Base-by-base conservation (phyloP, 2,888 invertebrate species). In the Sepioteuthis lessoniana region DNA sequence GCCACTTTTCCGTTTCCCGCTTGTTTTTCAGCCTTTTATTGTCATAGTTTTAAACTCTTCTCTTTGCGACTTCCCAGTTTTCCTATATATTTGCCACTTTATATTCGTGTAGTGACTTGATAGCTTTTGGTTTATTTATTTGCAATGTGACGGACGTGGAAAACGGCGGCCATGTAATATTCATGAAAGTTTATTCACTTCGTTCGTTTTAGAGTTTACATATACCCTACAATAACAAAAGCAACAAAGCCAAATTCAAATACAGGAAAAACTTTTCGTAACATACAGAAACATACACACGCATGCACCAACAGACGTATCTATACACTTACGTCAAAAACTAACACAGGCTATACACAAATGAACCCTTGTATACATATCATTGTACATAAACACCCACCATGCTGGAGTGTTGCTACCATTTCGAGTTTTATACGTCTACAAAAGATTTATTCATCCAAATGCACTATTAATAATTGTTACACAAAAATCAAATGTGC, bases 51-150 rank as follows among this genome's bases (percentile, higher is more conserved):
- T 76, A 35, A 76, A 76, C 76, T 76, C 76, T 76, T 35, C n/a
- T 35, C 21, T 13, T 35, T 76, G 10, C 19, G 16, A 76, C 76
- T 13, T 35, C n/a, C n/a, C n/a, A 10, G n/a, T 76, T 13, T 76
- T n/a, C 76, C n/a, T 35, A 76, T 35, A 35, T 76, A 76, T 35
- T 76, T 76, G 76, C 76, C 76, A 35, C 76, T 76, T 76, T 76
- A 76, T 76, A 76, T 76, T 76, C 76, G 76, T 13, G n/a, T 16
- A n/a, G 76, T 16, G 76, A 76, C 76, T n/a, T n/a, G 76, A 76
- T 76, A 76, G 76, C 76, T 76, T n/a, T 76, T 76, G 76, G n/a
- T 76, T 76, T 76, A 76, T 76, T 76, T 76, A 76, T 76, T 76
- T 76, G n/a, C 76, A 35, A 76, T 76, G 76, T 76, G 76, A 35